Evolutionary conservation across 2,888 invertebrate genomes (phyloP).

Genomic region (Cantharis lateralis): DNA sequence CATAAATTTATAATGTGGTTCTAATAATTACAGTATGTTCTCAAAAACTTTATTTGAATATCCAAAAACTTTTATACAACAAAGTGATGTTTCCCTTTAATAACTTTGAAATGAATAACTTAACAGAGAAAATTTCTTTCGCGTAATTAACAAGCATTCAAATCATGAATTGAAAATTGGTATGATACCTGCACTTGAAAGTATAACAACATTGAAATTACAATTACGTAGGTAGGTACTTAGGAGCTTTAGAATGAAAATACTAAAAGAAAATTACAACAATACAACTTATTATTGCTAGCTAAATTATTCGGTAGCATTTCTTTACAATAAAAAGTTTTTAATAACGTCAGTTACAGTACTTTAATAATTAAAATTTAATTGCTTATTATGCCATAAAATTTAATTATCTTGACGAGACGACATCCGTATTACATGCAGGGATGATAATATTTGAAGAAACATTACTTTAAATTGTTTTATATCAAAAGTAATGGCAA

Average conservation of each 20-base stretch:
- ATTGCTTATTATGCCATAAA: neutral
- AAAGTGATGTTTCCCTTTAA: too few relatives aligned
- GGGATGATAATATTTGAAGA: neutral
- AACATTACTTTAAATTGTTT: neutral
- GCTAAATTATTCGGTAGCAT: neutral
- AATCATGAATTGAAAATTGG: neutral
- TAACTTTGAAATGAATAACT: too few relatives aligned
- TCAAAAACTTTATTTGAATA: too few relatives aligned
- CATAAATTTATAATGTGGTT: too few relatives aligned
- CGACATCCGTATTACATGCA: neutral
- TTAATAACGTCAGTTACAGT: neutral
- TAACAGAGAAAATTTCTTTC: neutral
- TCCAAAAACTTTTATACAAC: too few relatives aligned
- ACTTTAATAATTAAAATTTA: neutral
- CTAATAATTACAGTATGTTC: too few relatives aligned
- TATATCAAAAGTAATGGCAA: slow-evolving; percentile 24
- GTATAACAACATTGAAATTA: neutral
- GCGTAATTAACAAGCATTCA: neutral
- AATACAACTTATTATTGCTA: neutral
- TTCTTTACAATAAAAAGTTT: neutral
- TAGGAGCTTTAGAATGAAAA: neutral
- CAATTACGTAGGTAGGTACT: neutral
- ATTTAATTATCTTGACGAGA: neutral
- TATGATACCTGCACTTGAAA: neutral
- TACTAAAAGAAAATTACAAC: neutral